A percentile compares a stretch with the other conserved stretches of the same genome.
Evolutionary conservation across 2,113 vertebrate genomes (phyloP).

Genomic region (Tenrec ecaudatus): DNA sequence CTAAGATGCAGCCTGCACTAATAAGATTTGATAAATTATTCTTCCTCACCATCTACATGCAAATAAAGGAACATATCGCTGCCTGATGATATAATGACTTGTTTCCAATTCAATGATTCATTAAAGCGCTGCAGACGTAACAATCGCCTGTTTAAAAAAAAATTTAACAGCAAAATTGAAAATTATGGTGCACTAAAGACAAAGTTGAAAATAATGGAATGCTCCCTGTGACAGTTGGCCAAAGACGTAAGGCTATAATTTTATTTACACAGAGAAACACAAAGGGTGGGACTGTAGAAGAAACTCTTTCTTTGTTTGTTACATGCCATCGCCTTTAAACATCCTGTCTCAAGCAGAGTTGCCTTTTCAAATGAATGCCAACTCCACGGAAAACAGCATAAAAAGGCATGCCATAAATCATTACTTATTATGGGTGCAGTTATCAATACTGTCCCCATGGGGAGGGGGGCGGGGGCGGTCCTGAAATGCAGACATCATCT

Average conservation of each 20-base stretch:
- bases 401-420: conserved; percentile 5
- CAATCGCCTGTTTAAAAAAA: conserved; percentile 56
- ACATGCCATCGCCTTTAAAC: conserved; percentile 41
- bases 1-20: conserved; percentile 75
- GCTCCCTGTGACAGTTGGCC: background rate
- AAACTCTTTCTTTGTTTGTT: conserved; percentile 50
- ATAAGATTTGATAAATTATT: conserved; percentile 86
- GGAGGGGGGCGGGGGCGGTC: conserved; percentile 45
- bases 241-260: conserved; percentile 58
- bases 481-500: conserved; percentile 21
- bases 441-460: background rate
- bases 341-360: conserved; percentile 23
- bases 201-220: conserved; percentile 69
- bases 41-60: conserved; percentile 84
- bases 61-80: conserved; percentile 80
- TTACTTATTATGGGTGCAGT: background rate
- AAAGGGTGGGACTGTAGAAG: background rate
- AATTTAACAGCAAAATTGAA: background rate
- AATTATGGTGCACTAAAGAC: conserved; percentile 36
- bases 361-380: conserved; percentile 34
- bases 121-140: conserved; percentile 70
- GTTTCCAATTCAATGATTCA: conserved; percentile 84
- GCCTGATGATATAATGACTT: conserved; percentile 80
- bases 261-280: background rate
- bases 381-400: background rate